These are phyloP conservation scores for Crotalus horridus DNA, from an alignment of 2,113 vertebrate species.

Conservation along the genomic window DNA sequence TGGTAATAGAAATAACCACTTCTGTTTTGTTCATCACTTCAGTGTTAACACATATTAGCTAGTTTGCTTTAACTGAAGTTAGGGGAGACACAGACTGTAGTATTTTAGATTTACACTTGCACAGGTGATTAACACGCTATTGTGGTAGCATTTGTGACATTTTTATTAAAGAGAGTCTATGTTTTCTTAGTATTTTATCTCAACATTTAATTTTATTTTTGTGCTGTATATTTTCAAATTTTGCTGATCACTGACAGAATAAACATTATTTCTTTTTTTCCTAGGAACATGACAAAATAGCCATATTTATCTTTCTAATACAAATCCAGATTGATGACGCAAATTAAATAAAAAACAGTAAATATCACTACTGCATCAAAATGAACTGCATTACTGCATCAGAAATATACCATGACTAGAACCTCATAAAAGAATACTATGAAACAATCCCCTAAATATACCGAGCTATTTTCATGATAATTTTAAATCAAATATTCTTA, in stretches of 20 bases:
- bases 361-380: not conserved
- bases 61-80: not conserved
- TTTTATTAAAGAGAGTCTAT: not conserved
- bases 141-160: not conserved
- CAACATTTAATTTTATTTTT: not conserved
- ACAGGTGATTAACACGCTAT: not conserved
- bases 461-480: not conserved
- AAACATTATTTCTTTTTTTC: not conserved
- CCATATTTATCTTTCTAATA: not conserved
- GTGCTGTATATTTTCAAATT: not conserved
- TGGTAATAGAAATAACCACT: not conserved
- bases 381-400: not conserved
- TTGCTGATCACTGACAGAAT: not conserved
- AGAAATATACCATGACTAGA: not conserved
- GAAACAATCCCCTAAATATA: not conserved
- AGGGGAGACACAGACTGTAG: not conserved
- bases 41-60: not conserved
- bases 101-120: not conserved
- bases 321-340: not conserved
- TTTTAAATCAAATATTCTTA: slow-evolving; percentile 52
- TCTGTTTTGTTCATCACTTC: not conserved
- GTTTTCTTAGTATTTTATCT: not conserved
- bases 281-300: not conserved
- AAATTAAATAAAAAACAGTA: not conserved
- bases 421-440: not conserved